Conservation (phyloP, 2,113 vertebrate genomes). For the Brienomyrus brachyistius region DNA sequence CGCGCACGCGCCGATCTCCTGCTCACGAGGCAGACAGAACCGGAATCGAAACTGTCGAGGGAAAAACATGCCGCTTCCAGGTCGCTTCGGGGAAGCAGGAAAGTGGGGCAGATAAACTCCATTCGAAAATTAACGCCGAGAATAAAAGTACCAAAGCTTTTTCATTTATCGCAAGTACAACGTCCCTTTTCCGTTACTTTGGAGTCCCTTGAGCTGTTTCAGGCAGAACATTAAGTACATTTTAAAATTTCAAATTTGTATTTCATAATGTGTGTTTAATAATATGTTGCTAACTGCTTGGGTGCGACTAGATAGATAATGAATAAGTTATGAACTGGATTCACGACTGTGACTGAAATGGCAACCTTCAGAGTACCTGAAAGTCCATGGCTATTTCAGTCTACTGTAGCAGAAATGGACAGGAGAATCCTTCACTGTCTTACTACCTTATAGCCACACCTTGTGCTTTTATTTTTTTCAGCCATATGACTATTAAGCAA, state of each 20-base stretch:
- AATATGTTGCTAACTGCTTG: background rate
- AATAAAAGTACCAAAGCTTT: background rate
- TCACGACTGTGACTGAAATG: background rate
- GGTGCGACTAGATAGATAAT: background rate
- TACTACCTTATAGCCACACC: background rate
- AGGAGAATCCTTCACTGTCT: background rate
- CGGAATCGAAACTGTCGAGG: background rate
- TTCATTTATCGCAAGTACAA: background rate
- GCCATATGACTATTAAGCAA: background rate
- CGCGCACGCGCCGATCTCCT: background rate
- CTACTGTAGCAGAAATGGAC: background rate
- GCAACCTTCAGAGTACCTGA: background rate
- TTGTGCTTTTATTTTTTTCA: background rate
- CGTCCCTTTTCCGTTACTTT: background rate
- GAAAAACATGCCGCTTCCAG: background rate
- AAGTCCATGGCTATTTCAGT: background rate
- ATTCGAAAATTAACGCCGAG: background rate
- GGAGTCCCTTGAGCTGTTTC: background rate
- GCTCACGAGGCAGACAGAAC: background rate
- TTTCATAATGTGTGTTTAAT: background rate
- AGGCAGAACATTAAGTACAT: background rate
- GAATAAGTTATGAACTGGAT: background rate
- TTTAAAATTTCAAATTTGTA: background rate
- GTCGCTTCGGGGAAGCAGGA: background rate
- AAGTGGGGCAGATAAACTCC: conserved; percentile 7